A percentile compares a stretch with the other conserved stretches of the same genome.
Evolutionary conservation across 2,113 vertebrate species (phyloP).

Genomic region (Myodes glareolus): DNA sequence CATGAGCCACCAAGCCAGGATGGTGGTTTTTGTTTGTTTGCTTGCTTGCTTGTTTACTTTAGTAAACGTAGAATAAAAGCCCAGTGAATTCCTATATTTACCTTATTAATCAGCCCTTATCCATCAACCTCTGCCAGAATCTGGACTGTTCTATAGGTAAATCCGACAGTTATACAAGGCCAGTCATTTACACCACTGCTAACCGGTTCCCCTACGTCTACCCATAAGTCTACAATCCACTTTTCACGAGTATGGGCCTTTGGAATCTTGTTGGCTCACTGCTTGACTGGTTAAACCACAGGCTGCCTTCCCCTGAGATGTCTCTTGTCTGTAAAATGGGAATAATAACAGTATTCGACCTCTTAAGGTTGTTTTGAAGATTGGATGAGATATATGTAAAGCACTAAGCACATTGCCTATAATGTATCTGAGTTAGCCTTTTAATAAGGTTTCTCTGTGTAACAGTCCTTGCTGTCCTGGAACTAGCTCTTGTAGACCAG

Average conservation of each 20-base stretch:
- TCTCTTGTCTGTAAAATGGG: slow-evolving; percentile 51
- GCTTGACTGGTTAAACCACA: slow-evolving; percentile 38
- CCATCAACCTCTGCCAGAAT: not conserved
- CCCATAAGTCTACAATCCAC: not conserved
- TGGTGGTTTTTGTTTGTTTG: not conserved
- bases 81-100: not conserved
- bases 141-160: not conserved
- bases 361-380: slow-evolving; percentile 56
- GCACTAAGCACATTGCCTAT: not conserved
- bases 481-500: no score
- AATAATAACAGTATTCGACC: slow-evolving; percentile 27
- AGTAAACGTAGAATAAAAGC: not conserved
- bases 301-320: not conserved
- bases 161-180: not conserved
- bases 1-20: not conserved
- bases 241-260: not conserved
- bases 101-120: not conserved
- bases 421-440: not conserved
- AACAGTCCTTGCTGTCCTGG: no score
- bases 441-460: no score
- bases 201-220: not conserved
- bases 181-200: not conserved
- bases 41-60: not conserved
- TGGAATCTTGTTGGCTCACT: not conserved
- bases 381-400: not conserved